Evolutionary conservation across 1,140 invertebrate genomes (phyloP), one percentile per base, ranked within the genome.

Genomic region (Physella acuta): DNA sequence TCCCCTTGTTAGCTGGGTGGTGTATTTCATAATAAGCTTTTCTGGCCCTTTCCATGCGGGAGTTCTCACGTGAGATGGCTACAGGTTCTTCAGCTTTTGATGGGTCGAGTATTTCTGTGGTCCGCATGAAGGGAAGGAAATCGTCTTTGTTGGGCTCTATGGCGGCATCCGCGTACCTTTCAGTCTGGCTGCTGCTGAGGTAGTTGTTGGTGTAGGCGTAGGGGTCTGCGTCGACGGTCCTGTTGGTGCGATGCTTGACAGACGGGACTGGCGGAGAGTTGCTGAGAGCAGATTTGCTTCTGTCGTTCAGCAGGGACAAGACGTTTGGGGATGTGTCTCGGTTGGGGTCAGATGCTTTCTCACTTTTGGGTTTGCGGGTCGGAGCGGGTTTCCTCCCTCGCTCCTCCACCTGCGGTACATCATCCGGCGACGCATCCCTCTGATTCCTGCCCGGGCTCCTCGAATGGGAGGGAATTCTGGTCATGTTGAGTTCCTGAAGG

Each of bases 51-150:
- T 76, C 74, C 8, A 81, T 70, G 20, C 70, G 68, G 26, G 81
- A 81, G 63, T 76, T 71, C 68, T 85, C 84, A 33, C 84, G 71
- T 33, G 83, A 85, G 26, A 84, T 55, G 0, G 75, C 82, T 36
- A 85, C 44, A 3, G 83, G 83, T 3, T 76, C 76, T 1, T 76
- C 75, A 28, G 83, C 83, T 61, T 75, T 71, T 4, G 75, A 70
- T 17, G 84, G 84, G 69, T 85, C 82, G 30, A 85, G 75, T 28
- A 85, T 68, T 39, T 82, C 83, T 58, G 76, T 75, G 31, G 81
- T 85, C 56, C 84, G 71, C 34, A 78, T 80, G 75, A 84, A 84
- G 33, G 84, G 83, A 34, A 85, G 72, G 75, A 84, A 85, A 24
- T 84, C 73, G 36, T 79, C 72, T 31, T 63, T 64, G 26, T 76